Percentiles rank a stretch among this genome's conserved stretches.
Evolutionary conservation across 2,113 vertebrate genomes (phyloP).

Genomic region (Tyto alba): DNA sequence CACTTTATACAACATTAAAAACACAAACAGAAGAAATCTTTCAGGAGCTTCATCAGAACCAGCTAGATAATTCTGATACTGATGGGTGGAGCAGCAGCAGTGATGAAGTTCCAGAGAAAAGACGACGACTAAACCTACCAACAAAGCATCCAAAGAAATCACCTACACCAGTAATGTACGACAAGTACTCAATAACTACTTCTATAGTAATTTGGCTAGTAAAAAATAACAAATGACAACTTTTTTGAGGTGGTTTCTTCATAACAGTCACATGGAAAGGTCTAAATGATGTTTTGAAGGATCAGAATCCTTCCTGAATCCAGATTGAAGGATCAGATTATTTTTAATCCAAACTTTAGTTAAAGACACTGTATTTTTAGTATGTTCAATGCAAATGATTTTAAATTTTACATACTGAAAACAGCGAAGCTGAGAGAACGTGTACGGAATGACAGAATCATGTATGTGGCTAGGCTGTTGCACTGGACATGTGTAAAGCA

Average conservation of each 20-base stretch:
- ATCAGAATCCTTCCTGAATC: background rate
- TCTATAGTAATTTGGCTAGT: background rate
- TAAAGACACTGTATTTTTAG: background rate
- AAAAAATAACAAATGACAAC: background rate
- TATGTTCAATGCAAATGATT: background rate
- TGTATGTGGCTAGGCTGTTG: background rate
- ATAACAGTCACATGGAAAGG: background rate
- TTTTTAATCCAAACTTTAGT: background rate
- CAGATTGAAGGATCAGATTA: too few species aligned
- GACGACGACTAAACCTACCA: slow-evolving; percentile 62
- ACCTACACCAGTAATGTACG: slow-evolving; percentile 55
- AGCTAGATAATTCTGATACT: slow-evolving; percentile 44
- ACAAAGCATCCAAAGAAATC: slow-evolving; percentile 45
- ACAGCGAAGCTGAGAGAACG: background rate
- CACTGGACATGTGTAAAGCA: background rate
- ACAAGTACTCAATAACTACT: background rate
- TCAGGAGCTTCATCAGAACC: slow-evolving; percentile 50
- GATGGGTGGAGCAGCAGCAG: slow-evolving; percentile 55
- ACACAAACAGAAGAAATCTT: slow-evolving; percentile 70
- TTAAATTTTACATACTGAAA: background rate
- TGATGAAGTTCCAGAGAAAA: slow-evolving; percentile 76
- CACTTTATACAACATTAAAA: slow-evolving; percentile 80
- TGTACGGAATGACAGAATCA: background rate
- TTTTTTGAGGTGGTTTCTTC: background rate
- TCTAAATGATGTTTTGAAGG: background rate